Evolutionary conservation across 2,797 vertebrate genomes (phyloP).

Genomic region (Mormyrops boulengeri): DNA sequence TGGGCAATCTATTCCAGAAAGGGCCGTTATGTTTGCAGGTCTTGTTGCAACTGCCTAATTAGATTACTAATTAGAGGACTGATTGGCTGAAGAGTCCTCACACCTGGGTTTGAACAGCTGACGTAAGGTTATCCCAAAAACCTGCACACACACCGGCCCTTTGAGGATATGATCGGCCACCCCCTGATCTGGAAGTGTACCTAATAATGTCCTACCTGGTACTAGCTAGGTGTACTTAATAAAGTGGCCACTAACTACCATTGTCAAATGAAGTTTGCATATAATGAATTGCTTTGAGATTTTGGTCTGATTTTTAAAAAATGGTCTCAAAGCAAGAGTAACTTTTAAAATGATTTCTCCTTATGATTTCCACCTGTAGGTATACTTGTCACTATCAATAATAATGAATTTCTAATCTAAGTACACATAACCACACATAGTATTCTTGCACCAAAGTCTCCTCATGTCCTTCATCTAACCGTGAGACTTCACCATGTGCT

Average conservation of each 20-base stretch:
- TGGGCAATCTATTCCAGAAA: background rate
- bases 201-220: background rate
- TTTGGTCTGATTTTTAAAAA: background rate
- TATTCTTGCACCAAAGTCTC: background rate
- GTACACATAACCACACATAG: background rate
- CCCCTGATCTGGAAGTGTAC: background rate
- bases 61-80: background rate
- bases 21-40: background rate
- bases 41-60: background rate
- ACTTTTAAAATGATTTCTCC: background rate
- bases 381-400: background rate
- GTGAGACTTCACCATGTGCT: background rate
- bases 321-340: background rate
- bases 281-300: background rate
- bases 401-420: background rate
- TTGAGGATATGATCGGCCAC: background rate
- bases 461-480: background rate
- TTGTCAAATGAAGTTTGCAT: background rate
- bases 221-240: background rate
- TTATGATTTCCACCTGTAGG: background rate
- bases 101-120: background rate
- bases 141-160: background rate
- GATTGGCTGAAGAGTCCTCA: background rate
- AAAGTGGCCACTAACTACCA: background rate
- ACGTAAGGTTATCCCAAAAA: background rate